A percentile compares a stretch with the other conserved stretches of the same genome.
These are phyloP conservation scores for Siniperca undulata DNA, from an alignment of 2,797 vertebrate genomes.

Conservation along the genomic window DNA sequence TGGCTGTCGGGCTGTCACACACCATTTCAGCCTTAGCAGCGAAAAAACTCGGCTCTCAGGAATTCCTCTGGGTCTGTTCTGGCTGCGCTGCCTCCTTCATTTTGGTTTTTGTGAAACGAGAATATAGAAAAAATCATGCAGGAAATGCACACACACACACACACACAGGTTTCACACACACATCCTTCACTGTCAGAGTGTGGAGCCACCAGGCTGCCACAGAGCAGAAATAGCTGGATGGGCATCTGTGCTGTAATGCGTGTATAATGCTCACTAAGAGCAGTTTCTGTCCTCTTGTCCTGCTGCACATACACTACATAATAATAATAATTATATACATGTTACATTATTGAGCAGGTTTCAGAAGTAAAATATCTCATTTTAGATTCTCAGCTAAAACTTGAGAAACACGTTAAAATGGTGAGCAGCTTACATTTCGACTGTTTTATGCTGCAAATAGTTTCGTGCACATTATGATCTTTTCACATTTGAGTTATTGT, in stretches of 20 bases:
- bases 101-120: conserved; percentile 58
- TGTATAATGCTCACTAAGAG: not conserved
- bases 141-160: conserved; percentile 29
- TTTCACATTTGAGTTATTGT: not conserved
- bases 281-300: not conserved
- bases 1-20: conserved; percentile 47
- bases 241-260: not conserved
- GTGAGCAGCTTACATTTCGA: not conserved
- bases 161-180: conserved; percentile 45
- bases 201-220: conserved; percentile 63
- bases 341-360: no score
- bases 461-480: not conserved
- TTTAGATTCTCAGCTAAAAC: no score
- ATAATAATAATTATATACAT: no score
- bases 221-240: conserved; percentile 46
- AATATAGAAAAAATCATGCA: conserved; percentile 41
- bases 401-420: not conserved
- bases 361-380: not conserved
- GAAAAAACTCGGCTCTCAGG: conserved; percentile 47
- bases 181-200: conserved; percentile 60
- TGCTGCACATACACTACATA: not conserved
- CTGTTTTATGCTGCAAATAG: not conserved
- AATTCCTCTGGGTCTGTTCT: conserved; percentile 46
- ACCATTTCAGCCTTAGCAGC: conserved; percentile 53
- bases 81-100: conserved; percentile 53